A percentile compares a stretch with the other conserved stretches of the same genome.
phyloP scores from a whole-genome alignment of 2,888 invertebrate genomes.

The Lottia scabra region DNA sequence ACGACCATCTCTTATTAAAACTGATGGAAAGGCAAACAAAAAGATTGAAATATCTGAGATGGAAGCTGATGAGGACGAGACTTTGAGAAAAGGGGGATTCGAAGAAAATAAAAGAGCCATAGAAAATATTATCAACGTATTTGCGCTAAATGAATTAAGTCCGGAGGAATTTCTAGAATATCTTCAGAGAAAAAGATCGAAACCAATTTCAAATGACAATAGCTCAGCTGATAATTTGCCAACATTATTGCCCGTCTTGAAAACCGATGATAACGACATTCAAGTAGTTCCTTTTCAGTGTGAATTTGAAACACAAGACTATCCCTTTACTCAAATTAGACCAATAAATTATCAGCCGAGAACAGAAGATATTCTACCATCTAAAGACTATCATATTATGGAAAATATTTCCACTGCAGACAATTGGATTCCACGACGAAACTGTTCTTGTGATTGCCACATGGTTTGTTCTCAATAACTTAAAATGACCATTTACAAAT shows the following conservation, averaged over 20 bases:
- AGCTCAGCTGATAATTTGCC: too few species aligned
- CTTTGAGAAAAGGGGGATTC: not conserved
- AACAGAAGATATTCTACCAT: not conserved
- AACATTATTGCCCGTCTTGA: too few species aligned
- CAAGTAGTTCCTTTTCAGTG: too few species aligned
- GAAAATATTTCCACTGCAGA: too few species aligned
- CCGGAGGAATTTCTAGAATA: constrained; percentile 42
- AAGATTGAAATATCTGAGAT: not conserved
- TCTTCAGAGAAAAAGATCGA: constrained; percentile 7
- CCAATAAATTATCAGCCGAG: not conserved
- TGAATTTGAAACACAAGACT: too few species aligned
- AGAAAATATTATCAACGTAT: constrained; percentile 25
- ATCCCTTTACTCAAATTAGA: not conserved
- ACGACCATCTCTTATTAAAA: constrained; percentile 3
- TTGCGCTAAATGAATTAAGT: constrained; percentile 51
- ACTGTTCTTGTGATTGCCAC: too few species aligned
- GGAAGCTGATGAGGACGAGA: not conserved
- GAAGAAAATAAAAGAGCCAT: constrained; percentile 14
- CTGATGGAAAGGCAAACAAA: not conserved
- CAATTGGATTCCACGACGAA: too few species aligned
- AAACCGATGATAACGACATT: too few species aligned
- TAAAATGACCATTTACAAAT: too few species aligned
- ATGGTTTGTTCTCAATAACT: too few species aligned
- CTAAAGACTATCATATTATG: not conserved
- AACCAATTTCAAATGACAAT: too few species aligned